Percentiles rank a stretch among this genome's conserved stretches.
Conservation (phyloP, 2,888 invertebrate genomes). For the Cistogaster globosa region DNA sequence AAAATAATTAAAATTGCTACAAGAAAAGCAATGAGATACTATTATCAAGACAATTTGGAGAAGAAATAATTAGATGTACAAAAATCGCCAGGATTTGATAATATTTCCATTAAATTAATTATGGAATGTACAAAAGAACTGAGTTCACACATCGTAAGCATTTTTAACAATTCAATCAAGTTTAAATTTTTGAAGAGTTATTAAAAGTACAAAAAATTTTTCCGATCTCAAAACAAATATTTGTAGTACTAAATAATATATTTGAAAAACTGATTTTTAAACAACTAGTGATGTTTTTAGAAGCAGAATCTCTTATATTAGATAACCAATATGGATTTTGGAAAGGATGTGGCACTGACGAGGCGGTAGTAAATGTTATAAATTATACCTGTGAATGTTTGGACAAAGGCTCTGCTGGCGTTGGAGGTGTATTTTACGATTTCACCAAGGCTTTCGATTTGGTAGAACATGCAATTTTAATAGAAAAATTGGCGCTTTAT, state of each 20-base stretch:
- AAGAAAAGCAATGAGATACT: neutral
- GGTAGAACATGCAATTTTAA: slow-evolving; percentile 20
- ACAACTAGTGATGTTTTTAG: no score
- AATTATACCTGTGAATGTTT: slow-evolving; percentile 24
- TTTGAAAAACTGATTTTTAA: slow-evolving; percentile 21
- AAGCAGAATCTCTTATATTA: no score
- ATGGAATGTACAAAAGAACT: neutral
- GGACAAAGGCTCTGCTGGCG: neutral
- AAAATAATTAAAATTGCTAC: slow-evolving; percentile 16
- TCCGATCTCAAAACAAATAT: slow-evolving; percentile 2
- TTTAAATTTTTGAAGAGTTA: neutral
- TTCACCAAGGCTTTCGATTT: slow-evolving; percentile 33
- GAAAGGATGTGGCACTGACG: slow-evolving; percentile 8
- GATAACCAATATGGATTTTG: no score
- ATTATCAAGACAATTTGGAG: neutral
- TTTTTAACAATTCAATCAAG: slow-evolving; percentile 5
- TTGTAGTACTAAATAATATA: slow-evolving; percentile 9
- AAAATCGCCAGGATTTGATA: slow-evolving; percentile 7
- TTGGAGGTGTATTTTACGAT: slow-evolving; percentile 12
- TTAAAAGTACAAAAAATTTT: slow-evolving; percentile 36
- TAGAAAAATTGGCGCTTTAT: slow-evolving; percentile 14
- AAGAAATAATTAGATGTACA: neutral
- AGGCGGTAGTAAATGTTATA: slow-evolving; percentile 26
- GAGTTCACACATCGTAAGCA: neutral
- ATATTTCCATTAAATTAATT: slow-evolving; percentile 14